Base-by-base conservation (phyloP, 92 coral and sea anemone genomes). In the Virgularia gustaviana region DNA sequence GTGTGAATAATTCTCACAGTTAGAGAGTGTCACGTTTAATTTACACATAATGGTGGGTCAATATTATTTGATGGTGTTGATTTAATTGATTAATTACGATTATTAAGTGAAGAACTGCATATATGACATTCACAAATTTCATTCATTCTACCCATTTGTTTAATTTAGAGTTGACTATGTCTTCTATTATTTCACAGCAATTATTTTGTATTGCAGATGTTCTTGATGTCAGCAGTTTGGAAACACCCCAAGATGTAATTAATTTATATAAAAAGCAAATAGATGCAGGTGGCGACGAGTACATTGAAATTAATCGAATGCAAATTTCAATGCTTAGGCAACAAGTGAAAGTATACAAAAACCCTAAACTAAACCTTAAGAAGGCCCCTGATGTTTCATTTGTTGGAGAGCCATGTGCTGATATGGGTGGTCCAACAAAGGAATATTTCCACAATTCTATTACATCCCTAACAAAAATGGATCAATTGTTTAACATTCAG, bases 341-440 rank as follows among this genome's bases (percentile, higher is more conserved):
- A 57, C 37, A 80, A 2, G 71, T 85, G 89, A 63, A 64, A 39
- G 77, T 76, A 18, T 76, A 80, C 57, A 81, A 85, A 62, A 70
- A 76, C 23, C 83, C 80, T 18, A 30, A 47, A 36, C 51, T 72
- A 24, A 66, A 78, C 39, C 47, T 83, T 8, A 59, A 36, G 27
- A 76, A 76, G 41, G 22, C 55, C 3, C 53, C 45, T 2, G 64
- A 80, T 64, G 65, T 83, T 11, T 12, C 62, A 43, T 85, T 85
- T 72, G 59, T 57, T 2, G 83, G 80, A 10, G 85, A 85, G 38
- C 78, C 63, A 13, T 70, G 83, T 22, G 85, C 89, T 6, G 86
- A 85, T 47, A 63, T 85, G 70, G 83, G 89, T 7, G 83, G 89
- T 3, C 86, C 86, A 27, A 81, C 80, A 6, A 81, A 64, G 49